A percentile compares a stretch with the other conserved stretches of the same genome.
phyloP scores from a whole-genome alignment of 2,888 invertebrate species.

The Amitus sp. region DNA sequence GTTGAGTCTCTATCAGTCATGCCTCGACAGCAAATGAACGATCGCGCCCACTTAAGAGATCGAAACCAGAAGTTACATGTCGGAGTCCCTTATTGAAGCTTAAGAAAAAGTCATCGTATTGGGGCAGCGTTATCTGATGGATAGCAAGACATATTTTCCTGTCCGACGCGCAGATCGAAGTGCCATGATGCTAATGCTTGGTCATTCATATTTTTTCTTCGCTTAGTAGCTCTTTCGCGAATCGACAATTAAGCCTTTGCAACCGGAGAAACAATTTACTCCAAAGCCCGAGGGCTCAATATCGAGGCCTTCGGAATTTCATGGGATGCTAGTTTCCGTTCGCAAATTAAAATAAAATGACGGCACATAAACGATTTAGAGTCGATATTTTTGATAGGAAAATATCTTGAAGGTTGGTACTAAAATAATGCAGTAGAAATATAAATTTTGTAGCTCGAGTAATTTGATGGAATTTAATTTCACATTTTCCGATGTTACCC shows the following conservation, averaged over 20 bases:
- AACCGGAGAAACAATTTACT: constrained; percentile 61
- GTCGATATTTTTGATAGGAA: too few species aligned
- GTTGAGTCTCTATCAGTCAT: not conserved
- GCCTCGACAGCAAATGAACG: not conserved
- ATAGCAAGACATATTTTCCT: not conserved
- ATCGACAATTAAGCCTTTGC: constrained; percentile 62
- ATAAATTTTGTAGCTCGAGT: too few species aligned
- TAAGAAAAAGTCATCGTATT: not conserved
- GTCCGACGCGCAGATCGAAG: constrained; percentile 1
- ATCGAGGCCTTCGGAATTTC: too few species aligned
- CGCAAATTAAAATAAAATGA: too few species aligned
- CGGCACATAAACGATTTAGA: too few species aligned
- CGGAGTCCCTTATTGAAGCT: not conserved
- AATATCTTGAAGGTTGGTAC: too few species aligned
- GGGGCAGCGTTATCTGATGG: not conserved
- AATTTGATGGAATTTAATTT: too few species aligned
- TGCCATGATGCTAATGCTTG: constrained; percentile 56
- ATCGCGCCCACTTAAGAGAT: not conserved
- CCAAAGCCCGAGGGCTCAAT: constrained; percentile 9
- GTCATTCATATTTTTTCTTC: constrained; percentile 62
- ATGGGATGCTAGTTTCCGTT: too few species aligned
- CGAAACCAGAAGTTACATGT: not conserved
- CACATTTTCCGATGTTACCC: too few species aligned
- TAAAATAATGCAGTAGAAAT: too few species aligned
- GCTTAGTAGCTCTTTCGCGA: constrained; percentile 49